Evolutionary conservation across 1,140 invertebrate genomes (phyloP).

Genomic region (Calephelis virginiensis): DNA sequence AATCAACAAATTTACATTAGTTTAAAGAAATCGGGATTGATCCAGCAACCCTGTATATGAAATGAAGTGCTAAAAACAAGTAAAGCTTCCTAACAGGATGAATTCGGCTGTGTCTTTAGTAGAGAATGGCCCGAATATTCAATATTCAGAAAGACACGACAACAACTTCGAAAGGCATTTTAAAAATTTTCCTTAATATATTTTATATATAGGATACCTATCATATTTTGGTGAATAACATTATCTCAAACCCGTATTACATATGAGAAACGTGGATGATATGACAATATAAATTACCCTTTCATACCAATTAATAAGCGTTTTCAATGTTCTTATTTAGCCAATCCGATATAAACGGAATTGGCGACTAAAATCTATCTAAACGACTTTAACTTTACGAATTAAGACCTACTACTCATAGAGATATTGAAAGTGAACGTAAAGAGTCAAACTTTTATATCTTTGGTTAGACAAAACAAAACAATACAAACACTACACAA

Average conservation of each 20-base stretch:
- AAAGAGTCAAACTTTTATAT: constrained; percentile 52
- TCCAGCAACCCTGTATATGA: constrained; percentile 67
- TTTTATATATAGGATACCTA: constrained; percentile 71
- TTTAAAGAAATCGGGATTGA: constrained; percentile 70
- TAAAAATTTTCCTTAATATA: constrained; percentile 74
- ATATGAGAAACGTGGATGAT: constrained; percentile 78
- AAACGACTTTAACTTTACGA: constrained; percentile 68
- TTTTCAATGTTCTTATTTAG: constrained; percentile 77
- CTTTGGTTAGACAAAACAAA: constrained; percentile 74
- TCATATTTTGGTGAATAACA: constrained; percentile 76
- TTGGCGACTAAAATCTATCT: constrained; percentile 69
- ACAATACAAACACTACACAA: constrained; percentile 64
- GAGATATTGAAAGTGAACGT: constrained; percentile 61
- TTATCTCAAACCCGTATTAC: constrained; percentile 78
- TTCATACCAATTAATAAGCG: constrained; percentile 79
- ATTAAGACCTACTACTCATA: constrained; percentile 72
- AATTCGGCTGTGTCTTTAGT: constrained; percentile 48
- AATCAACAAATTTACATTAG: constrained; percentile 48
- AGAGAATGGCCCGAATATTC: constrained; percentile 61
- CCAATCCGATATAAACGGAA: constrained; percentile 60
- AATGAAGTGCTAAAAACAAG: constrained; percentile 71
- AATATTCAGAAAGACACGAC: constrained; percentile 71
- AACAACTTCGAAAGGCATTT: constrained; percentile 71
- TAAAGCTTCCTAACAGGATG: constrained; percentile 67
- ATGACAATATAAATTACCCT: constrained; percentile 79